Evolutionary conservation across 2,888 invertebrate species (phyloP).

Genomic region (Drosophila pseudotakahashii): DNA sequence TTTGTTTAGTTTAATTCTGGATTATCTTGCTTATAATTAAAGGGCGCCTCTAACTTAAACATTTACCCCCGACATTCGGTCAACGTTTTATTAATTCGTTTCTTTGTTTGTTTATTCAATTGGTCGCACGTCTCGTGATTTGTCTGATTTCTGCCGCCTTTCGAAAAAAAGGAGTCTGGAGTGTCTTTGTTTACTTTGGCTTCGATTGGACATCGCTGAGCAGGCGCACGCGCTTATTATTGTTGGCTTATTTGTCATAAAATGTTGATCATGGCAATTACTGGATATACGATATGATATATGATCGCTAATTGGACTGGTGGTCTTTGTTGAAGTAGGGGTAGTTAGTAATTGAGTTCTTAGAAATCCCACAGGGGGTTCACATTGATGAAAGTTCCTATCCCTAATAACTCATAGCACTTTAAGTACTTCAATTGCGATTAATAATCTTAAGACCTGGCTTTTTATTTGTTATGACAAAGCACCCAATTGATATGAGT

Average conservation of each 20-base stretch:
- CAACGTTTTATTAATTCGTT: slow-evolving; percentile 13
- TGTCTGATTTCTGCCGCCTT: slow-evolving; percentile 35
- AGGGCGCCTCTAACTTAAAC: slow-evolving; percentile 25
- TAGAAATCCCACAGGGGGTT: background rate
- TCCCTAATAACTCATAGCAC: background rate
- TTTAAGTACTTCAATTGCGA: background rate
- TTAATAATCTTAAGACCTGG: background rate
- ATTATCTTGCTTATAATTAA: background rate
- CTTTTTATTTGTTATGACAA: background rate
- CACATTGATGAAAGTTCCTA: slow-evolving; percentile 2
- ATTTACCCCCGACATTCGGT: background rate
- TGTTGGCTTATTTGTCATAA: slow-evolving; percentile 42
- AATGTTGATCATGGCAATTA: slow-evolving; percentile 39
- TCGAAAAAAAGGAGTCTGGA: slow-evolving; percentile 1
- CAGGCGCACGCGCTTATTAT: slow-evolving; percentile 58
- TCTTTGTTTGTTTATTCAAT: slow-evolving; percentile 44
- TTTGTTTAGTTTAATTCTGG: slow-evolving; percentile 26
- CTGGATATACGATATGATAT: slow-evolving; percentile 53
- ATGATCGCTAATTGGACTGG: slow-evolving; percentile 54
- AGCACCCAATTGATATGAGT: background rate
- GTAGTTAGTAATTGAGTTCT: slow-evolving; percentile 6
- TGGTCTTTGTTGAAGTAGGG: slow-evolving; percentile 18
- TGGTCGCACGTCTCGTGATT: slow-evolving; percentile 25
- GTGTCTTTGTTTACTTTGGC: slow-evolving; percentile 28
- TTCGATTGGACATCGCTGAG: slow-evolving; percentile 24